phyloP scores from a whole-genome alignment of 2,888 invertebrate genomes.

The Ganaspis brasiliensis region DNA sequence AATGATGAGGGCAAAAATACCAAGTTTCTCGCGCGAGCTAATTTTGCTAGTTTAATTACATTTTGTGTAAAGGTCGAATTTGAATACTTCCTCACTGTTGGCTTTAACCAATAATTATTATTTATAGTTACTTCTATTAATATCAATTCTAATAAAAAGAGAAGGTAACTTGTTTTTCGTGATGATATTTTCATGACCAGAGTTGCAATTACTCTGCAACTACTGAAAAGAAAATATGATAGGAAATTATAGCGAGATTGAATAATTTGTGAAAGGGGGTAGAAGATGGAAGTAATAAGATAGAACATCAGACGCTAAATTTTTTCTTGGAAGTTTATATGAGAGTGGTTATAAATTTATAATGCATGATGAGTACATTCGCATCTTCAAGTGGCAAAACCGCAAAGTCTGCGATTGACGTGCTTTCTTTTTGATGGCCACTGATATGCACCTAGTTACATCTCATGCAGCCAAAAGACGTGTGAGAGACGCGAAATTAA shows the following conservation, averaged over 20 bases:
- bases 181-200: neutral
- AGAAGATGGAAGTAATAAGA: neutral
- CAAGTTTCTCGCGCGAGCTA: too few relatives aligned
- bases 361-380: slow-evolving; percentile 34
- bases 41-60: too few relatives aligned
- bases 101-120: too few relatives aligned
- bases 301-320: neutral
- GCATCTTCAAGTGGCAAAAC: slow-evolving; percentile 39
- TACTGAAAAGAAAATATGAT: slow-evolving; percentile 11
- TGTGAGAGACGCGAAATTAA: slow-evolving; percentile 53
- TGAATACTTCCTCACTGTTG: too few relatives aligned
- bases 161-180: neutral
- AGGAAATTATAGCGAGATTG: slow-evolving; percentile 30
- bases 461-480: slow-evolving; percentile 19
- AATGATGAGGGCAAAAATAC: too few relatives aligned
- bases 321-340: neutral
- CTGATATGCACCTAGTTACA: slow-evolving; percentile 34
- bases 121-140: too few relatives aligned
- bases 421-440: slow-evolving; percentile 37
- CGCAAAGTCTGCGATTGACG: slow-evolving; percentile 20
- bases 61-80: too few relatives aligned
- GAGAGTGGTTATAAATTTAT: slow-evolving; percentile 24
- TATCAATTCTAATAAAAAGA: too few relatives aligned
- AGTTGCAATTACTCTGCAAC: slow-evolving; percentile 1
- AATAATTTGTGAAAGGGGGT: slow-evolving; percentile 1